A percentile compares a stretch with the other conserved stretches of the same genome.
Evolutionary conservation across 1,140 invertebrate genomes (phyloP).

Genomic region (Drosophila teissieri): DNA sequence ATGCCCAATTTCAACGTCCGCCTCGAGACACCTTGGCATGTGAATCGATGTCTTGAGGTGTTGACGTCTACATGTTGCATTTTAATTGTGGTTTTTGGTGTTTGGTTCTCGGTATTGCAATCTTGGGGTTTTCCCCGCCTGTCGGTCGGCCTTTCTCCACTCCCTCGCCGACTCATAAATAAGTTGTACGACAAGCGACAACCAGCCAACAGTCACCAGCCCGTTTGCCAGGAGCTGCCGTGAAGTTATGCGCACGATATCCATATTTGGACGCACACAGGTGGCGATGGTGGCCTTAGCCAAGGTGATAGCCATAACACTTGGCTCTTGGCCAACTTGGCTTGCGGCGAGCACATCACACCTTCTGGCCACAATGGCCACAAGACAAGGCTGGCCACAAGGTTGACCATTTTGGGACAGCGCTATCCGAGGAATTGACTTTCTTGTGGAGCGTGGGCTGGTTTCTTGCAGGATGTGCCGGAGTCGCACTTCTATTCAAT

Average conservation of each 20-base stretch:
- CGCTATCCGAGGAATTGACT: constrained; percentile 20
- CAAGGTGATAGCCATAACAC: constrained; percentile 59
- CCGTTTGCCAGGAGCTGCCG: constrained; percentile 59
- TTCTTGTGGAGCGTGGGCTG: constrained; percentile 10
- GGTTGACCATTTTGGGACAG: constrained; percentile 45
- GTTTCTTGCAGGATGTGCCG: constrained; percentile 29
- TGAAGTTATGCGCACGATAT: constrained; percentile 73
- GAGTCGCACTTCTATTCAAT: constrained; percentile 1
- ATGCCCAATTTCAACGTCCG: constrained; percentile 82
- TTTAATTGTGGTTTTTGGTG: constrained; percentile 73
- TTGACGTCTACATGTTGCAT: constrained; percentile 81
- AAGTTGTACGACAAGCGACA: constrained; percentile 76
- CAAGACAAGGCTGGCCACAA: constrained; percentile 35
- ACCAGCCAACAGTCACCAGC: constrained; percentile 28
- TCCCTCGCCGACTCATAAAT: constrained; percentile 61
- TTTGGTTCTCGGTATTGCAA: constrained; percentile 18
- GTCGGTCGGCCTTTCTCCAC: constrained; percentile 2
- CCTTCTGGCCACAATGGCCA: constrained; percentile 16
- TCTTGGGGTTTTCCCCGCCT: constrained; percentile 22
- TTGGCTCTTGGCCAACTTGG: constrained; percentile 41
- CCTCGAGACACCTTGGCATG: constrained; percentile 79
- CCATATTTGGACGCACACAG: constrained; percentile 72
- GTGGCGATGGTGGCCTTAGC: constrained; percentile 64
- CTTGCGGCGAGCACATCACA: constrained; percentile 22
- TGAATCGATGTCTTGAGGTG: constrained; percentile 63